Evolutionary conservation across 2,113 vertebrate genomes (phyloP).

Genomic region (Odontesthes bonariensis): DNA sequence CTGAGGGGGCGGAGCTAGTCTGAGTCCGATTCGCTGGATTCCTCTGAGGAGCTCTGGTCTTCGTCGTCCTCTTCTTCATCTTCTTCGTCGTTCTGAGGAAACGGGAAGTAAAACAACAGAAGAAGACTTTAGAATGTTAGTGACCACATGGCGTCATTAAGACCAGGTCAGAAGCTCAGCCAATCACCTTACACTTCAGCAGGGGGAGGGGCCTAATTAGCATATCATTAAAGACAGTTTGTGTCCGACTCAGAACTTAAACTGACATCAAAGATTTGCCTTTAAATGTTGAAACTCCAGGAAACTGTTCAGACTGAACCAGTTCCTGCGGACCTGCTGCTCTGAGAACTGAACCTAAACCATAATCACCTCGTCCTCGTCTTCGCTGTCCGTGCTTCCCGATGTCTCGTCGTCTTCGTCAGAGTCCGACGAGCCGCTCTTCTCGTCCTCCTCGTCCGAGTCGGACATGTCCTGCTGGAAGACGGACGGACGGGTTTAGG

Average conservation of each 20-base stretch:
- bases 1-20: constrained; percentile 75
- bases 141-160: no score
- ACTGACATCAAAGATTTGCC: no score
- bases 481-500: neutral
- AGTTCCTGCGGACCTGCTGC: no score
- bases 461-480: constrained; percentile 82
- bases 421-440: constrained; percentile 78
- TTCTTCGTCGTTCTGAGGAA: constrained; percentile 73
- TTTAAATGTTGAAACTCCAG: no score
- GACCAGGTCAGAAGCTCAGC: no score
- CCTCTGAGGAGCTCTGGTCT: constrained; percentile 78
- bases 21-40: constrained; percentile 80
- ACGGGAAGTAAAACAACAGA: neutral
- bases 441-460: constrained; percentile 79
- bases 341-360: neutral
- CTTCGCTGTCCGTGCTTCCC: constrained; percentile 78
- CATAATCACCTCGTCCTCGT: constrained; percentile 68
- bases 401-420: constrained; percentile 83
- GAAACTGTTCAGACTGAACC: no score
- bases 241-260: no score
- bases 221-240: no score
- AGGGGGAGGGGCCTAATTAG: no score
- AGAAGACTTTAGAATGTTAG: no score
- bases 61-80: constrained; percentile 79
- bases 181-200: no score